Percentiles rank a stretch among this genome's conserved stretches.
These are phyloP conservation scores for Lemur catta DNA, from an alignment of 2,797 vertebrate species.

Conservation along the genomic window DNA sequence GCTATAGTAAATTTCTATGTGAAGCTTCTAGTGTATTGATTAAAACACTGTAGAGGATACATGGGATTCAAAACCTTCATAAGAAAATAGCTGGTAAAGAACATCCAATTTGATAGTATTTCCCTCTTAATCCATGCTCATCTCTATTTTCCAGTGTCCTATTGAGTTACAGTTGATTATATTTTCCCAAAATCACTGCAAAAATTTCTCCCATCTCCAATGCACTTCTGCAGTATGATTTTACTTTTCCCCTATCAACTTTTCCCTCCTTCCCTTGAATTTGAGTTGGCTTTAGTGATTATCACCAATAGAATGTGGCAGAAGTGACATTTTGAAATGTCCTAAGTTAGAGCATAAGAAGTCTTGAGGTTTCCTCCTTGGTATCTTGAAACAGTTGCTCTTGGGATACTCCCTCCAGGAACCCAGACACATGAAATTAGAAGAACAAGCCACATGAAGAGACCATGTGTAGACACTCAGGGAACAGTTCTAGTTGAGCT, in stretches of 20 bases:
- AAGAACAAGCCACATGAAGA: background rate
- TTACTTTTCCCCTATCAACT: background rate
- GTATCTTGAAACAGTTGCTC: background rate
- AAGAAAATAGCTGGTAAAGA: background rate
- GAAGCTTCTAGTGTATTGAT: background rate
- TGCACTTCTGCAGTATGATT: background rate
- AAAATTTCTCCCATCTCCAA: background rate
- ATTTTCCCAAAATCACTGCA: background rate
- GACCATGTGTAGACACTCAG: background rate
- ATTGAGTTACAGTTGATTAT: background rate
- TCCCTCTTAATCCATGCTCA: background rate
- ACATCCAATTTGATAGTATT: background rate
- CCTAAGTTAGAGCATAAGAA: background rate
- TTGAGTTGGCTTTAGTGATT: background rate
- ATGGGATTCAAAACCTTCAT: background rate
- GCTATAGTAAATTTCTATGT: background rate
- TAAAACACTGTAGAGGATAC: background rate
- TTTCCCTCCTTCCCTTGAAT: background rate
- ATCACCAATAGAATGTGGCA: background rate
- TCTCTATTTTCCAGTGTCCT: background rate
- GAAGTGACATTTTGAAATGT: background rate
- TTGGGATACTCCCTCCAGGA: background rate
- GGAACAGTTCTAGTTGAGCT: background rate
- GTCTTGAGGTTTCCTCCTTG: background rate
- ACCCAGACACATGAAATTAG: background rate